Percentiles rank a stretch among this genome's conserved stretches.
phyloP scores from a whole-genome alignment of 2,888 invertebrate genomes.

The Chouioia cunea region DNA sequence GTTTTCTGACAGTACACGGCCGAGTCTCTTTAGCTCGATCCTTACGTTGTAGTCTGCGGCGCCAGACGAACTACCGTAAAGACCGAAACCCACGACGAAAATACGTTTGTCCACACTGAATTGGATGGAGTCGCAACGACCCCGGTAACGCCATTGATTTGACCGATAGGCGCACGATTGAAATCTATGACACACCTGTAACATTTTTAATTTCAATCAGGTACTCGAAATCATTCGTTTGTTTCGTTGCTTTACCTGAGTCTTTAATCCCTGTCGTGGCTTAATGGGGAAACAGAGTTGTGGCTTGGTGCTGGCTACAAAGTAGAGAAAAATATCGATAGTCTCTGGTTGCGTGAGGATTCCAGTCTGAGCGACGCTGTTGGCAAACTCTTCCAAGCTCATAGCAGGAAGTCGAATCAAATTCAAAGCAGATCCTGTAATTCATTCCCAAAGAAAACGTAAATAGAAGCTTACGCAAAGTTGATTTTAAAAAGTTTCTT shows the following conservation, averaged over 20 bases:
- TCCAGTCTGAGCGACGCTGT: slow-evolving; percentile 93
- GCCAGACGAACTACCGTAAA: slow-evolving; percentile 96
- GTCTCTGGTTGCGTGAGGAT: slow-evolving; percentile 93
- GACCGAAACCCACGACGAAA: slow-evolving; percentile 94
- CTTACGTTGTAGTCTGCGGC: slow-evolving; percentile 95
- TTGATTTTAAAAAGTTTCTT: background rate
- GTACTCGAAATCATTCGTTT: background rate
- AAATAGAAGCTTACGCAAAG: background rate
- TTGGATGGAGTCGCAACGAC: slow-evolving; percentile 96
- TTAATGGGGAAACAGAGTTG: slow-evolving; percentile 85
- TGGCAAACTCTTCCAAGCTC: slow-evolving; percentile 94
- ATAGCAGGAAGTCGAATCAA: slow-evolving; percentile 94
- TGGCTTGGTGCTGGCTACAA: slow-evolving; percentile 91
- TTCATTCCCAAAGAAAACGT: slow-evolving; percentile 31
- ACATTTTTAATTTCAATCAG: slow-evolving; percentile 5
- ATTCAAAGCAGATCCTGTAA: slow-evolving; percentile 75
- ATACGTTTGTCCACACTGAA: slow-evolving; percentile 96
- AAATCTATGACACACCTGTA: slow-evolving; percentile 92
- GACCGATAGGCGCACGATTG: slow-evolving; percentile 96
- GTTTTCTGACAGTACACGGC: slow-evolving; percentile 89
- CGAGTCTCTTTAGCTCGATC: slow-evolving; percentile 92
- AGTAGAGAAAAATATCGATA: slow-evolving; percentile 94
- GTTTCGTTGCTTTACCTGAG: no score
- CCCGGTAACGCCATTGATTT: slow-evolving; percentile 97
- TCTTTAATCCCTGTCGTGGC: slow-evolving; percentile 87